Conservation (phyloP, 2,113 vertebrate genomes). For the Gallinago media region DNA sequence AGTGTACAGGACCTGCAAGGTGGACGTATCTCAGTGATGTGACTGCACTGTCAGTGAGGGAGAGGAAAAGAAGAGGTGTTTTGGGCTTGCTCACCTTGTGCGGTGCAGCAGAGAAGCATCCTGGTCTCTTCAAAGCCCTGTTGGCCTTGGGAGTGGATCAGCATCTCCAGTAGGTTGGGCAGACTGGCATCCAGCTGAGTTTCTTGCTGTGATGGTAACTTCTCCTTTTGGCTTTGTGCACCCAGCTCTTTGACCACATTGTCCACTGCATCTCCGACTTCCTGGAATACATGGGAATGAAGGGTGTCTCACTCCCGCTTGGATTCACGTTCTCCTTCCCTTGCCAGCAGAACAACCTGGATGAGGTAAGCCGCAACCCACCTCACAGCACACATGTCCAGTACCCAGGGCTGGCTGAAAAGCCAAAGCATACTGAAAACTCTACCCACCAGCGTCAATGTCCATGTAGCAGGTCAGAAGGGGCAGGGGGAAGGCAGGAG, state of each 20-base stretch:
- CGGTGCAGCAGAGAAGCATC: background rate
- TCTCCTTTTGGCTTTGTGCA: background rate
- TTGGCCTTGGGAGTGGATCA: background rate
- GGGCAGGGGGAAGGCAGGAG: background rate
- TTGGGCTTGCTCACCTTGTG: background rate
- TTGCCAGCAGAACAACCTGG: slow-evolving; percentile 89
- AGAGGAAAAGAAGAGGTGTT: background rate
- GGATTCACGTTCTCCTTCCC: slow-evolving; percentile 99
- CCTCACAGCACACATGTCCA: fast-evolving
- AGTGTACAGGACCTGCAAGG: fast-evolving
- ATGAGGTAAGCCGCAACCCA: slow-evolving; percentile 80
- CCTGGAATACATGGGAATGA: slow-evolving; percentile 96
- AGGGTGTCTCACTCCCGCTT: slow-evolving; percentile 86
- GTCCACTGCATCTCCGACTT: slow-evolving; percentile 93
- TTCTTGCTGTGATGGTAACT: background rate
- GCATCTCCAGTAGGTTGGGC: no score
- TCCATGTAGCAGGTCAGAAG: fast-evolving
- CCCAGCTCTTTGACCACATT: slow-evolving; percentile 94
- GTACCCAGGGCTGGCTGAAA: background rate
- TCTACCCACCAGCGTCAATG: fast-evolving
- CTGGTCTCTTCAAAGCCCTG: background rate
- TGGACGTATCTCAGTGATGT: fast-evolving
- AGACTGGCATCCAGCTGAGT: background rate
- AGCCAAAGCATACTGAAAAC: background rate
- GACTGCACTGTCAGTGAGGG: fast-evolving